These are phyloP conservation scores for Aphis craccivora DNA, from an alignment of 1,140 invertebrate species.

Conservation along the genomic window DNA sequence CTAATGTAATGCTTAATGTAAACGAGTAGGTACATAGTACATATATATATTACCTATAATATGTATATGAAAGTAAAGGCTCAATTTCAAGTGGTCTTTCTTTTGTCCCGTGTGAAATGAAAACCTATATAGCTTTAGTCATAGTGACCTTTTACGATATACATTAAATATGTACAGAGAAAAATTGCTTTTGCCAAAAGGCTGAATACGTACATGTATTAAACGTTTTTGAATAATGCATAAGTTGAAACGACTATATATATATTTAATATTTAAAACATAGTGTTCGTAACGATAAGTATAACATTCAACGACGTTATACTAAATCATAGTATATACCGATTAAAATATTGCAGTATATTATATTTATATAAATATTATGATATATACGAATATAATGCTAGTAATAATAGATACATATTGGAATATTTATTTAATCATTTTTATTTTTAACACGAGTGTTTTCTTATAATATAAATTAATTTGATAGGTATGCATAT, in stretches of 20 bases:
- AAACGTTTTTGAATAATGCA: slow-evolving; percentile 38
- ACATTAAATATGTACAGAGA: slow-evolving; percentile 33
- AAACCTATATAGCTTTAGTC: slow-evolving; percentile 12
- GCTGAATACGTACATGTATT: slow-evolving; percentile 4
- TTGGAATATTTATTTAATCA: not conserved
- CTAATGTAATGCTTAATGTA: not conserved
- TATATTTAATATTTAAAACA: not conserved
- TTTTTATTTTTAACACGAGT: not conserved
- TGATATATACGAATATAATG: not conserved
- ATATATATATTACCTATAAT: not conserved
- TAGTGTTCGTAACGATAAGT: not conserved
- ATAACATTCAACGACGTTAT: not conserved
- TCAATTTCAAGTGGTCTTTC: slow-evolving; percentile 22
- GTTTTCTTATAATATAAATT: not conserved
- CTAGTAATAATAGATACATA: not conserved
- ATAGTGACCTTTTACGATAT: slow-evolving; percentile 6
- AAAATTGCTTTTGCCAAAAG: slow-evolving; percentile 32
- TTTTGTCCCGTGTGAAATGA: not conserved
- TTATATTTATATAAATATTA: not conserved
- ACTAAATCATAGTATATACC: not conserved
- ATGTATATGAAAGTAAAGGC: not conserved
- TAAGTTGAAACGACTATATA: not conserved
- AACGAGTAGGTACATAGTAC: not conserved
- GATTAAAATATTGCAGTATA: not conserved
- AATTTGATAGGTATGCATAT: not conserved